A percentile compares a stretch with the other conserved stretches of the same genome.
Conservation (phyloP, 2,797 vertebrate species). For the Epinephelus coioides region DNA sequence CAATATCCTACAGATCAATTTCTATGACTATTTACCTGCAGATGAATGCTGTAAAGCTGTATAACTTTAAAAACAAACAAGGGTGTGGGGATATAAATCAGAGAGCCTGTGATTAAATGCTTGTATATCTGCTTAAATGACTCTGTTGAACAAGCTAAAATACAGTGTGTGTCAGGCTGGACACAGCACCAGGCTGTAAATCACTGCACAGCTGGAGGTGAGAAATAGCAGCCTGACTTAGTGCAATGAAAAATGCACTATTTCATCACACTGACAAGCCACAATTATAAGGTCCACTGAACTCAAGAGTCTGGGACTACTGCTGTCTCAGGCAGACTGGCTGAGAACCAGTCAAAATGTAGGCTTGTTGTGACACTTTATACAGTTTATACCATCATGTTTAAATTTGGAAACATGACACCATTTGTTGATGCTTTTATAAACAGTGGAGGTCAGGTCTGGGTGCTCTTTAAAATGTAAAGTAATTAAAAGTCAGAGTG, state of each 20-base stretch:
- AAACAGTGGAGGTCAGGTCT: conserved; percentile 13
- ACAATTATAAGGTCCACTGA: conserved; percentile 26
- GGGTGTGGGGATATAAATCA: background rate
- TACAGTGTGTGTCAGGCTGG: conserved; percentile 19
- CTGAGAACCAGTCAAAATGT: background rate
- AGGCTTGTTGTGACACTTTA: background rate
- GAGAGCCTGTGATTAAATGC: conserved; percentile 41
- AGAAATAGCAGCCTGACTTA: conserved; percentile 46
- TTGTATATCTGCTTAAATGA: conserved; percentile 36
- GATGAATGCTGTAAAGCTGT: background rate
- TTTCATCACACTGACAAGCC: conserved; percentile 37
- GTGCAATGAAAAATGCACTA: conserved; percentile 50
- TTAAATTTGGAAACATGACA: conserved; percentile 22
- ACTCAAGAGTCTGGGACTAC: conserved; percentile 19
- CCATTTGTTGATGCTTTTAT: conserved; percentile 28
- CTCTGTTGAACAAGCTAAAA: conserved; percentile 39
- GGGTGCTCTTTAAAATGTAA: conserved; percentile 29
- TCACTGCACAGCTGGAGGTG: conserved; percentile 56
- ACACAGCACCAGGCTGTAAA: conserved; percentile 27
- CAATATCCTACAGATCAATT: background rate
- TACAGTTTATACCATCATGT: conserved; percentile 22
- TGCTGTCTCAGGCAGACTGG: background rate
- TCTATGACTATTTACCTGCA: background rate
- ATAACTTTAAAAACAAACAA: background rate
- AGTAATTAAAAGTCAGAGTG: conserved; percentile 40